A percentile compares a stretch with the other conserved stretches of the same genome.
phyloP scores from a whole-genome alignment of 2,888 invertebrate species.

The Ectemnius continuus region DNA sequence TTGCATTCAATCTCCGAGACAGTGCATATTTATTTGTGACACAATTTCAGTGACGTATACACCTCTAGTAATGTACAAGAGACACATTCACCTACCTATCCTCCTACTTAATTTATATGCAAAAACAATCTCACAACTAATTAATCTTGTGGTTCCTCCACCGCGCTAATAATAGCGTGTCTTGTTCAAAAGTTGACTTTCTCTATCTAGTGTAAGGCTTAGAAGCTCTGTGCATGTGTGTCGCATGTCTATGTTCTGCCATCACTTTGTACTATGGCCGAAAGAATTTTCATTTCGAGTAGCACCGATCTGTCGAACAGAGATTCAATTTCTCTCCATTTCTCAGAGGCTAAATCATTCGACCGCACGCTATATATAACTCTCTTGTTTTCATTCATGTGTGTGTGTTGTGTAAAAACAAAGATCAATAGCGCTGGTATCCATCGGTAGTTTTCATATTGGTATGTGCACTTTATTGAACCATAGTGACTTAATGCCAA shows the following conservation, averaged over 20 bases:
- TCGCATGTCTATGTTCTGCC: slow-evolving; percentile 73
- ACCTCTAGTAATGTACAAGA: slow-evolving; percentile 4
- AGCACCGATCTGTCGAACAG: slow-evolving; percentile 36
- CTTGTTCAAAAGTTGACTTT: slow-evolving; percentile 22
- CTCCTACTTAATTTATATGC: background rate
- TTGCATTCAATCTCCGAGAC: slow-evolving; percentile 2
- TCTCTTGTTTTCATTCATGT: slow-evolving; percentile 27
- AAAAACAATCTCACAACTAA: background rate
- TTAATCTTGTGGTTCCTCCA: slow-evolving; percentile 16
- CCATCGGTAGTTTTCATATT: too few relatives aligned
- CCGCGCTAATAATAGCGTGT: slow-evolving; percentile 19
- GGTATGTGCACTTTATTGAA: slow-evolving; percentile 34
- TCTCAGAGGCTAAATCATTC: slow-evolving; percentile 50
- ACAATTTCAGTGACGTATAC: slow-evolving; percentile 2
- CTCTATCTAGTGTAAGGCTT: slow-evolving; percentile 34
- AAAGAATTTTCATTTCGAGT: background rate
- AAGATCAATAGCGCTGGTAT: too few relatives aligned
- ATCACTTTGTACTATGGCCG: slow-evolving; percentile 4
- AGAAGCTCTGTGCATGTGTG: slow-evolving; percentile 74
- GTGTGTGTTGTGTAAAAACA: slow-evolving; percentile 15
- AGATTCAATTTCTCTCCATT: slow-evolving; percentile 62
- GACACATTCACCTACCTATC: background rate
- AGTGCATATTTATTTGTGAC: slow-evolving; percentile 14
- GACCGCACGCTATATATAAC: slow-evolving; percentile 46
- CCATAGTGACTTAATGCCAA: slow-evolving; percentile 58